Evolutionary conservation across 2,113 vertebrate species (phyloP).

Genomic region (Desmodus rotundus): DNA sequence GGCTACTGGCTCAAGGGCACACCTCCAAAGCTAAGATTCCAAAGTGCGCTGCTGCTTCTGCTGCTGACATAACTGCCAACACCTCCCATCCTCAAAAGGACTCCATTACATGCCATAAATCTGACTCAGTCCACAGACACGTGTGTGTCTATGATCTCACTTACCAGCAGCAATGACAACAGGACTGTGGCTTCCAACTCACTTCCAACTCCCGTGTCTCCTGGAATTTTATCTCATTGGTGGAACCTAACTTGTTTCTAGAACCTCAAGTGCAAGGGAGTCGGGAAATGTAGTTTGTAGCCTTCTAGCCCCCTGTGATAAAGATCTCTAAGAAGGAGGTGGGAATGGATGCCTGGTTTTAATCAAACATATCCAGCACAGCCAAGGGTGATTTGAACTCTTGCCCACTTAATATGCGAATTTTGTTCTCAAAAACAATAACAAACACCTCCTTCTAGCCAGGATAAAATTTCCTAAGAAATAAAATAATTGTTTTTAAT

Average conservation of each 20-base stretch:
- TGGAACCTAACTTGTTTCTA: slow-evolving; percentile 3
- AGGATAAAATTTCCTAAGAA: not conserved
- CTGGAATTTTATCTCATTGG: not conserved
- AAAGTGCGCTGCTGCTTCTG: not conserved
- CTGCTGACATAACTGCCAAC: not conserved
- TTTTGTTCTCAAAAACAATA: not conserved
- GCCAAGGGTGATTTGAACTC: not conserved
- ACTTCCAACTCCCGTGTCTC: not conserved
- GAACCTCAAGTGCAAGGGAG: not conserved
- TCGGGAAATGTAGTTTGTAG: not conserved
- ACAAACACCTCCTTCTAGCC: not conserved
- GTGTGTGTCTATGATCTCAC: not conserved
- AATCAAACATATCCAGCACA: not conserved
- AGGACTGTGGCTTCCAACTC: not conserved
- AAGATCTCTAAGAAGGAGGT: not conserved
- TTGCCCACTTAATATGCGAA: not conserved
- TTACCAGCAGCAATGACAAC: not conserved
- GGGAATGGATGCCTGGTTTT: not conserved
- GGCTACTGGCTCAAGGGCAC: not conserved
- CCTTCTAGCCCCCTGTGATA: not conserved
- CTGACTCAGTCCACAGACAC: slow-evolving; percentile 21
- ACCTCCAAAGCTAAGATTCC: not conserved
- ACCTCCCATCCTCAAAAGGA: not conserved
- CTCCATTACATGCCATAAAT: not conserved
- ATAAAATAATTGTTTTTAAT: not conserved